Base-by-base conservation (phyloP, 2,888 invertebrate genomes). In the Eilema griseolum region DNA sequence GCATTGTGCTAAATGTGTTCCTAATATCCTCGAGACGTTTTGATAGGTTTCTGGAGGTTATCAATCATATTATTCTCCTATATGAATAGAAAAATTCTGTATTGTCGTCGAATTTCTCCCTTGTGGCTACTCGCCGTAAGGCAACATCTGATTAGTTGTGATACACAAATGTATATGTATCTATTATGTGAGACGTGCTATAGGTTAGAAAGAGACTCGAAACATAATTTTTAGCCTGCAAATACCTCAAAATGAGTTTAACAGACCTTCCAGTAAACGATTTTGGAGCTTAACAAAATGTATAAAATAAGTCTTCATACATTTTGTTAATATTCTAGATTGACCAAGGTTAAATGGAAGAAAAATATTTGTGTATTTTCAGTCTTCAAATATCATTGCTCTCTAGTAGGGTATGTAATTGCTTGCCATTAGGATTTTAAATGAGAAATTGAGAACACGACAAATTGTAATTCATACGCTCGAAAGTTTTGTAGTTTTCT, bases 1-100 rank as follows among this genome's bases (percentile, higher is more conserved):
- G 66, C 72, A 75, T 74, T 79, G 68, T 76, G 71, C 75, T 73
- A 82, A 83, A 83, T 82, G 74, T 74, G 66, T 80, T 79, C 73
- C 71, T 81, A 79, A 80, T 83, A 82, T 76, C 65, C 74, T 72
- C 73, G 62, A 66, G 66, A 20, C 65, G 66, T 76, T 74, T 76
- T 67, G 64, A 60, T 71, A 61, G 76, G 37, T 71, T 79, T 72
- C 64, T 61, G 61, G 59, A 76, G 73, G 78, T 74, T 75, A 79
- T 83, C 79, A 81, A 82, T 83, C 83, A 81, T 70, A 66, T 24
- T 57, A 75, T 74, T 73, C 75, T 71, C 59, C 56, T 33, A 37
- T 70, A 12, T 70, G 41, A 70, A 75, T 63, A 56, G 59, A 66
- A 69, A 69, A 65, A 46, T 16, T 68, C 71, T 72, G 14, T 60